A percentile compares a stretch with the other conserved stretches of the same genome.
Conservation (phyloP, 2,113 vertebrate species). For the Junco hyemalis region DNA sequence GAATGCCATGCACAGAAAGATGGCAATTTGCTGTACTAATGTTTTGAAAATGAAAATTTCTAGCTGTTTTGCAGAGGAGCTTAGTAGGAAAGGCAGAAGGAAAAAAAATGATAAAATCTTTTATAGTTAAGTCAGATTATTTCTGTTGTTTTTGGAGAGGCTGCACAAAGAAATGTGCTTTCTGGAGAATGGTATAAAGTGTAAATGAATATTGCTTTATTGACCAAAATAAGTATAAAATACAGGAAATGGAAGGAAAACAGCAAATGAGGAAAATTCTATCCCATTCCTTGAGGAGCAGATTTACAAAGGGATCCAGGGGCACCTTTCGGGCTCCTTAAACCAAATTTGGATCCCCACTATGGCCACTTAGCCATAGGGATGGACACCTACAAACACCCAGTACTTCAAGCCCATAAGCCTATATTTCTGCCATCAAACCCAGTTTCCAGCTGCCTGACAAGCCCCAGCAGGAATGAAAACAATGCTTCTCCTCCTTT, state of each 20-base stretch:
- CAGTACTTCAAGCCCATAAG: not conserved
- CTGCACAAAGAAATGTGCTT: constrained; percentile 1
- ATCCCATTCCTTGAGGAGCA: not conserved
- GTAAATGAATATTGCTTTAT: not conserved
- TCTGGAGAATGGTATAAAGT: not conserved
- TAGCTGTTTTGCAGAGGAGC: constrained; percentile 61
- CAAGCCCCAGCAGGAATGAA: constrained; percentile 10
- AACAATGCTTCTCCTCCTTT: constrained; percentile 7
- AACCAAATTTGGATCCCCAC: fast-evolving
- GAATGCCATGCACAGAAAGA: constrained; percentile 68
- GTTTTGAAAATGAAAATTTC: constrained; percentile 76
- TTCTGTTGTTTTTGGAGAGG: constrained; percentile 40
- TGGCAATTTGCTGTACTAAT: constrained; percentile 72
- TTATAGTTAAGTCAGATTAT: constrained; percentile 20
- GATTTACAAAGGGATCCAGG: not conserved
- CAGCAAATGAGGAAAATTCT: not conserved
- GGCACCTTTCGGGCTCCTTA: not conserved
- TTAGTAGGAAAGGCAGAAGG: constrained; percentile 55
- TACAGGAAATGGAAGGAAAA: not conserved
- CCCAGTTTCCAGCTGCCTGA: not conserved
- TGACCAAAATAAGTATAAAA: constrained; percentile 18
- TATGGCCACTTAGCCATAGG: not conserved
- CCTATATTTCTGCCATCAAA: not conserved
- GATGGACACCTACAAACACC: not conserved
- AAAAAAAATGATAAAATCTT: not conserved